Percentiles rank a stretch among this genome's conserved stretches.
These are phyloP conservation scores for Heliconius nattereri DNA, from an alignment of 1,140 invertebrate genomes.

Conservation along the genomic window DNA sequence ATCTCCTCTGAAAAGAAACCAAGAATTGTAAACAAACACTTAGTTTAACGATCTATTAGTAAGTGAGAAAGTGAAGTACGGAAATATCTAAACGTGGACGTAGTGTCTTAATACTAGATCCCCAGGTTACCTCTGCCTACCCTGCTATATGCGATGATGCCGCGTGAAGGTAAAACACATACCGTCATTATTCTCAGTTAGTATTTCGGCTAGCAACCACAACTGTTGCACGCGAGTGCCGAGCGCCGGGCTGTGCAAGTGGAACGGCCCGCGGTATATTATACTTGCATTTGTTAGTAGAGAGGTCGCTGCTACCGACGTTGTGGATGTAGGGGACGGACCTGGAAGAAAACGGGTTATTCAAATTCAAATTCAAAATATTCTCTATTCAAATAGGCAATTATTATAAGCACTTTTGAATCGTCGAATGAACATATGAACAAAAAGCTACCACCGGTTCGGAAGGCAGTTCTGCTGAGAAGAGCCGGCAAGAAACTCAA, in stretches of 20 bases:
- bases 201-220: constrained; percentile 94
- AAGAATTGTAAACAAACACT: not conserved
- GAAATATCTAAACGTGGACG: not conserved
- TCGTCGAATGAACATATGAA: too few species aligned
- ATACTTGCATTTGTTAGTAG: constrained; percentile 83
- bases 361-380: too few species aligned
- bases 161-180: not conserved
- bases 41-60: too few species aligned
- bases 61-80: too few species aligned
- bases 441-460: too few species aligned
- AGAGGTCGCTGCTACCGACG: constrained; percentile 83
- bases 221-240: constrained; percentile 95
- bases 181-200: constrained; percentile 93
- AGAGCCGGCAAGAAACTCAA: too few species aligned
- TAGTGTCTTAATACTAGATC: not conserved
- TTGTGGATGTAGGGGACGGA: constrained; percentile 93
- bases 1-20: constrained; percentile 86
- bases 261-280: constrained; percentile 91
- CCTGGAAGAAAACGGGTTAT: constrained; percentile 80
- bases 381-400: too few species aligned
- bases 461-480: too few species aligned
- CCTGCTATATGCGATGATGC: not conserved
- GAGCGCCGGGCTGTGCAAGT: constrained; percentile 90
- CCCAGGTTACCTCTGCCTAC: not conserved
- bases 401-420: too few species aligned